phyloP scores from a whole-genome alignment of 2,888 invertebrate species.

The Netelia virgata region DNA sequence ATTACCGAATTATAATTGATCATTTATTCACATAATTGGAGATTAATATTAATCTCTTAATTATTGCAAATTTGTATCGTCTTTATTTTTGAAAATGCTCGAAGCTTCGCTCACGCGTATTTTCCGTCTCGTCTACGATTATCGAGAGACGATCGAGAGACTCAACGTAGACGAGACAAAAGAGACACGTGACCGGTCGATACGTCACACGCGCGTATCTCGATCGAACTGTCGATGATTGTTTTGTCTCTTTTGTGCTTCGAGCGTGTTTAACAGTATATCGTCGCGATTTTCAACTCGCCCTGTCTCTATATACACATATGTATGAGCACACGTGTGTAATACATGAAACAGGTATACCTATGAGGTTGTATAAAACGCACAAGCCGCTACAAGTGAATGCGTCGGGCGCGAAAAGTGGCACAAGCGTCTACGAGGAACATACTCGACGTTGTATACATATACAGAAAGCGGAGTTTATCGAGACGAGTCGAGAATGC shows the following conservation, averaged over 20 bases:
- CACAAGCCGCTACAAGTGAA: conserved; percentile 37
- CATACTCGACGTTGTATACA: not conserved
- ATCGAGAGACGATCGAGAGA: conserved; percentile 1
- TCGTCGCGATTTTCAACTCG: conserved; percentile 14
- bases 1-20: not conserved
- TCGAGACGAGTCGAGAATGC: conserved; percentile 32
- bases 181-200: not conserved
- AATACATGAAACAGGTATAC: not conserved
- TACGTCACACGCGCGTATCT: conserved; percentile 14
- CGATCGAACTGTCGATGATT: conserved; percentile 30
- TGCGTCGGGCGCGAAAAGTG: conserved; percentile 44
- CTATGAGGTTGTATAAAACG: conserved; percentile 9
- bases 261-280: conserved; percentile 37
- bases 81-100: too few species aligned
- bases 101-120: conserved; percentile 2
- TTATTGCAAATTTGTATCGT: too few species aligned
- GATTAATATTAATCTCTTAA: too few species aligned
- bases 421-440: conserved; percentile 20
- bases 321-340: not conserved
- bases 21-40: not conserved
- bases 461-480: conserved; percentile 31
- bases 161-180: not conserved
- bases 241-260: conserved; percentile 20
- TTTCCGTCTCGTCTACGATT: conserved; percentile 20
- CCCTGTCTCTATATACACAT: not conserved